phyloP scores from a whole-genome alignment of 2,888 invertebrate species.

The Melikaiella ostensackeni region DNA sequence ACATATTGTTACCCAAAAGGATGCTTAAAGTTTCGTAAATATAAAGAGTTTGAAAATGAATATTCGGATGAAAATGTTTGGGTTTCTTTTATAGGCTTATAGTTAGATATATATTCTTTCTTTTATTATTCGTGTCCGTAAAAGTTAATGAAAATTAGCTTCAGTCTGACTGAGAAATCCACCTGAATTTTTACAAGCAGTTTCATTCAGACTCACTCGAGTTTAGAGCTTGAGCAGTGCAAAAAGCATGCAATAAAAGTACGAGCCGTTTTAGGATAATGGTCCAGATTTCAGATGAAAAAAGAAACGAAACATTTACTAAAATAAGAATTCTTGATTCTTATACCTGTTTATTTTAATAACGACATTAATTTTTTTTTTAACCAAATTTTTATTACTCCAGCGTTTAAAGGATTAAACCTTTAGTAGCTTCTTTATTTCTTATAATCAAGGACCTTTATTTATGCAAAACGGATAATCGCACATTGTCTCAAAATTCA shows the following conservation, averaged over 20 bases:
- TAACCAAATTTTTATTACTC: neutral
- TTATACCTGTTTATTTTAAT: neutral
- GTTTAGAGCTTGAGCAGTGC: conserved; percentile 16
- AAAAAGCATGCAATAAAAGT: conserved; percentile 30
- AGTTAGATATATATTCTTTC: neutral
- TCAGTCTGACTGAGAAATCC: neutral
- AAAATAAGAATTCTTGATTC: neutral
- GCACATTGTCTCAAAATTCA: no score
- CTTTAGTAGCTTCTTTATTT: neutral
- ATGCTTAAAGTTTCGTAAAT: neutral
- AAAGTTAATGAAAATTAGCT: neutral
- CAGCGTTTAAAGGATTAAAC: neutral
- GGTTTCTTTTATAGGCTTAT: neutral
- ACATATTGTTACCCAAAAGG: neutral
- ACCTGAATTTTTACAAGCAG: conserved; percentile 19
- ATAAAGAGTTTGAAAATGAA: neutral
- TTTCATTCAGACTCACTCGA: conserved; percentile 9
- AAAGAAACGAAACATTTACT: conserved; percentile 5
- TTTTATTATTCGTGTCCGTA: neutral
- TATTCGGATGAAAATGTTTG: neutral
- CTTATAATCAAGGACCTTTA: no score
- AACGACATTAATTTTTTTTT: neutral
- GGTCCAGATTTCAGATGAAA: conserved; percentile 9
- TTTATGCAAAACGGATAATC: no score
- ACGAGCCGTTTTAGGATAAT: conserved; percentile 29